phyloP scores from a whole-genome alignment of 1,140 invertebrate genomes.

The Drosophila nasuta region DNA sequence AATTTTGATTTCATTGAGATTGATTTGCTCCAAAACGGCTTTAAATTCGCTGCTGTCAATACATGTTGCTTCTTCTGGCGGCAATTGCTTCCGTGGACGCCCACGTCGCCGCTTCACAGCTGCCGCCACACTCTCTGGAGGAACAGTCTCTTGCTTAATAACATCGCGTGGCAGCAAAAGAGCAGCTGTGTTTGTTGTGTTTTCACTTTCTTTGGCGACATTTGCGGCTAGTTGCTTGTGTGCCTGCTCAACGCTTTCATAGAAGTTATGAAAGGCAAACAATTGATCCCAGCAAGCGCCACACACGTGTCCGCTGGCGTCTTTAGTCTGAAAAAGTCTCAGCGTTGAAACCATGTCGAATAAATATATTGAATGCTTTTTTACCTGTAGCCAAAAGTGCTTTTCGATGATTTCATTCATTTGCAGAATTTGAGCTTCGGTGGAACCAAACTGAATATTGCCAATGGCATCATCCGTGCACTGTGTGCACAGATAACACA shows the following conservation, averaged over 20 bases:
- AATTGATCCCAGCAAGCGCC: constrained; percentile 63
- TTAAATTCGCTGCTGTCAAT: constrained; percentile 59
- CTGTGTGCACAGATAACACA: constrained; percentile 60
- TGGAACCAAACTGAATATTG: constrained; percentile 56
- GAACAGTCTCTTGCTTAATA: constrained; percentile 29
- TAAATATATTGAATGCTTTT: not conserved
- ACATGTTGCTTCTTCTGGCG: constrained; percentile 1
- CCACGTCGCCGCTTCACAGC: constrained; percentile 64
- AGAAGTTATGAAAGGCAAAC: constrained; percentile 65
- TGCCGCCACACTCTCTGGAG: constrained; percentile 58
- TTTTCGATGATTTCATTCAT: constrained; percentile 61
- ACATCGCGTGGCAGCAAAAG: not conserved
- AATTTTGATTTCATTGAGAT: constrained; percentile 73
- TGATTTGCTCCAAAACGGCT: constrained; percentile 67
- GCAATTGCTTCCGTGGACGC: constrained; percentile 59
- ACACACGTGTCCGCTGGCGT: constrained; percentile 53
- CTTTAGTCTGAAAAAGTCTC: constrained; percentile 18
- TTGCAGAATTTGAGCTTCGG: constrained; percentile 48
- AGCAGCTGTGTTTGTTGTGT: not conserved
- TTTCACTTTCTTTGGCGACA: constrained; percentile 1
- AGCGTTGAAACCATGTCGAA: not conserved
- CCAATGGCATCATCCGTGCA: constrained; percentile 30
- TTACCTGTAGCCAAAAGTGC: constrained; percentile 70
- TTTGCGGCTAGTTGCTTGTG: constrained; percentile 34
- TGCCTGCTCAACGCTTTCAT: constrained; percentile 57